Evolutionary conservation across 1,140 invertebrate species (phyloP).

Genomic region (Bombus pyrosoma): DNA sequence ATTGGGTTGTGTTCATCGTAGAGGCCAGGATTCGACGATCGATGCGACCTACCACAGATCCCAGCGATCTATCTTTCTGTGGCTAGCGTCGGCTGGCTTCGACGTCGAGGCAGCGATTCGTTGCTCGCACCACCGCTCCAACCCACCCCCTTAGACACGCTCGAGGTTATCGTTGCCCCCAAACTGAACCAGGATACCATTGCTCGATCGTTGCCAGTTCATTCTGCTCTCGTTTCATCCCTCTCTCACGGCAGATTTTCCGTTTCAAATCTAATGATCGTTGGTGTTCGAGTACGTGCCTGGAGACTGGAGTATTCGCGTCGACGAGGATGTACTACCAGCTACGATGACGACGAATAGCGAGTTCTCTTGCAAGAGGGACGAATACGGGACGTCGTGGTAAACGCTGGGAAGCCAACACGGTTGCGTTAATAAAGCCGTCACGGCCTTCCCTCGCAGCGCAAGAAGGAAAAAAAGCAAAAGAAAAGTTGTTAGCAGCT

Average conservation of each 20-base stretch:
- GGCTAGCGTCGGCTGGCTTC: conserved; percentile 7
- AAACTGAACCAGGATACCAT: not conserved
- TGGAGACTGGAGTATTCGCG: too few relatives aligned
- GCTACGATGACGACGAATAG: too few relatives aligned
- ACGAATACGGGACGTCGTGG: not conserved
- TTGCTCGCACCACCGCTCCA: not conserved
- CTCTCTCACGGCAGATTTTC: not conserved
- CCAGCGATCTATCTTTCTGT: conserved; percentile 14
- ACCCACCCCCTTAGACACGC: not conserved
- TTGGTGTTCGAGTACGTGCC: too few relatives aligned
- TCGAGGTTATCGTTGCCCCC: not conserved
- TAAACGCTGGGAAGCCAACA: not conserved
- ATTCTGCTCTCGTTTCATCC: too few relatives aligned
- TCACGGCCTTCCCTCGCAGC: not conserved
- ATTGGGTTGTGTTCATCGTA: not conserved
- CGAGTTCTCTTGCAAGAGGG: not conserved
- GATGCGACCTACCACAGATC: not conserved
- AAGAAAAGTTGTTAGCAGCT: conserved; percentile 30
- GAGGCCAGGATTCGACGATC: conserved; percentile 28
- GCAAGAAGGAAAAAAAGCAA: not conserved
- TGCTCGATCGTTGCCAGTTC: not conserved
- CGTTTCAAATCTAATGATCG: too few relatives aligned
- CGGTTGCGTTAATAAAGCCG: conserved; percentile 15
- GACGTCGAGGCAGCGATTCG: not conserved
- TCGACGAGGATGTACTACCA: too few relatives aligned